A percentile compares a stretch with the other conserved stretches of the same genome.
Evolutionary conservation across 2,888 invertebrate genomes (phyloP).

Genomic region (Lasioglossum lativentre): DNA sequence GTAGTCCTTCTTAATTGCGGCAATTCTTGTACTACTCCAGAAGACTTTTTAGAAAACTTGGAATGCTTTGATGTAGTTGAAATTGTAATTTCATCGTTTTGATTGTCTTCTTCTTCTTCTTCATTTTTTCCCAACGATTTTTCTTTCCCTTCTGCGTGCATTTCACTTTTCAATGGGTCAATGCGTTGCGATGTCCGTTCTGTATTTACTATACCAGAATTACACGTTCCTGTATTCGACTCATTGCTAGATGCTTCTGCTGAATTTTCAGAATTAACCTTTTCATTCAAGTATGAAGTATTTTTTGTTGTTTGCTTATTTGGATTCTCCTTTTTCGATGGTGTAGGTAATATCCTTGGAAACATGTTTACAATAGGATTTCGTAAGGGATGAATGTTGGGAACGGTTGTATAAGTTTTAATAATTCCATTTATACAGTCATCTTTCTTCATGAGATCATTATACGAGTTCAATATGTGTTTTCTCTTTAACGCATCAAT

Average conservation of each 20-base stretch:
- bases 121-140: constrained; percentile 14
- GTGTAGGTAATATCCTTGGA: constrained; percentile 64
- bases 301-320: constrained; percentile 23
- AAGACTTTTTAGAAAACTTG: constrained; percentile 50
- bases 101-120: constrained; percentile 14
- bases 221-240: neutral
- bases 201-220: constrained; percentile 21
- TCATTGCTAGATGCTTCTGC: constrained; percentile 12
- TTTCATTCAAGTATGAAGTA: constrained; percentile 17
- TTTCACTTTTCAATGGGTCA: constrained; percentile 17
- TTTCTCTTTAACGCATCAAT: constrained; percentile 52
- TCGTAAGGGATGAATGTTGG: constrained; percentile 65
- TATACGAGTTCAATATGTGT: constrained; percentile 50
- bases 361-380: constrained; percentile 78
- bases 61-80: constrained; percentile 23
- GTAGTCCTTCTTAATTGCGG: constrained; percentile 80
- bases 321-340: constrained; percentile 30
- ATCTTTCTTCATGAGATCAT: constrained; percentile 38
- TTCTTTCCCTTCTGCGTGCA: constrained; percentile 5
- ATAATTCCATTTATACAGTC: constrained; percentile 19
- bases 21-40: constrained; percentile 49
- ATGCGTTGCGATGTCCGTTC: neutral
- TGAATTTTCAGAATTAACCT: neutral
- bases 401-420: constrained; percentile 23
- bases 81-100: constrained; percentile 28